Evolutionary conservation across 2,888 invertebrate genomes (phyloP).

Genomic region (Seira musarum): DNA sequence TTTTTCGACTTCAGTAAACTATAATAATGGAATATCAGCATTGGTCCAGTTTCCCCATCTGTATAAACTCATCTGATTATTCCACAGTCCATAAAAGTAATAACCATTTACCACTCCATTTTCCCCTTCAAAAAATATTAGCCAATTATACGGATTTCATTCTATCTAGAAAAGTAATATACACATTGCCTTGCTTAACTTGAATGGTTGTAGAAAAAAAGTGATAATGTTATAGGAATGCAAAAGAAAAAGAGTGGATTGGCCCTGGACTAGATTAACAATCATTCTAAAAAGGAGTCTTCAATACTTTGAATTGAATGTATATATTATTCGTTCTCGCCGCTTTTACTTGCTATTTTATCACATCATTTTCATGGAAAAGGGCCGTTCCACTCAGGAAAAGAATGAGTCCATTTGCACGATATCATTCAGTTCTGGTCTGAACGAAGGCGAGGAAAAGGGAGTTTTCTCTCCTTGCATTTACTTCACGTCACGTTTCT

Average conservation of each 20-base stretch:
- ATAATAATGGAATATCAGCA: background rate
- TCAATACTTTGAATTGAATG: too few relatives aligned
- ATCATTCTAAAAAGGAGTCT: too few relatives aligned
- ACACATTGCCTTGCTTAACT: slow-evolving; percentile 39
- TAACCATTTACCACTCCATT: slow-evolving; percentile 29
- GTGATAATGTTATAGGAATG: slow-evolving; percentile 49
- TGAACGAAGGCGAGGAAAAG: background rate
- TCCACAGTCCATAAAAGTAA: slow-evolving; percentile 28
- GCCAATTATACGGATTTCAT: background rate
- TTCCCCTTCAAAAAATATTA: slow-evolving; percentile 2
- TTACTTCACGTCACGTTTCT: slow-evolving; percentile 7
- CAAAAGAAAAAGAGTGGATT: slow-evolving; percentile 6
- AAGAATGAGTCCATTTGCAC: slow-evolving; percentile 32
- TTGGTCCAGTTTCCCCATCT: background rate
- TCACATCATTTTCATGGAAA: slow-evolving; percentile 51
- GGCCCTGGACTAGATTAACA: too few relatives aligned
- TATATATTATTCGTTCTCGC: too few relatives aligned
- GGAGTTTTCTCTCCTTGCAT: slow-evolving; percentile 1
- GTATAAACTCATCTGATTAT: background rate
- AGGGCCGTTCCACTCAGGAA: slow-evolving; percentile 22
- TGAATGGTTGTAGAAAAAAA: background rate
- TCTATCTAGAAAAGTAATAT: slow-evolving; percentile 27
- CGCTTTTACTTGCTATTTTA: slow-evolving; percentile 22
- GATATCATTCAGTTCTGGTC: background rate
- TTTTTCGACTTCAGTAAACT: background rate